Evolutionary conservation across 30 jellyfish, hydroid and myxozoan species (phyloP).

Genomic region (Hydra vulgaris): DNA sequence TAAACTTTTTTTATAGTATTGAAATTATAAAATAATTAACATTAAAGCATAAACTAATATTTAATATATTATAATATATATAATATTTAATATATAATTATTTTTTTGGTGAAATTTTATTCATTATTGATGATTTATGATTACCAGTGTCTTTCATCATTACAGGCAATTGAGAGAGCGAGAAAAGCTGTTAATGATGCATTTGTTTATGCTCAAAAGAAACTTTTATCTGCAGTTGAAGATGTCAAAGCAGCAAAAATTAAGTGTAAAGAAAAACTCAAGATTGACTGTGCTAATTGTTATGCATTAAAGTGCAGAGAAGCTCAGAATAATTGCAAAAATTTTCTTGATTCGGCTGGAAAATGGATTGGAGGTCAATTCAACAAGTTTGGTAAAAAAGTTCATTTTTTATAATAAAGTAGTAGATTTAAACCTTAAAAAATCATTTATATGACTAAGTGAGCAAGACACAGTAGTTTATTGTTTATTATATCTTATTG

Average conservation of each 20-base stretch:
- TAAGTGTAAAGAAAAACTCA: slow-evolving; percentile 77
- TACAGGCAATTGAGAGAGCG: slow-evolving; percentile 88
- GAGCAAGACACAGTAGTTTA: no score
- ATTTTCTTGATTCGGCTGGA: slow-evolving; percentile 94
- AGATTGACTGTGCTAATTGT: slow-evolving; percentile 70
- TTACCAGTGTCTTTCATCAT: background rate
- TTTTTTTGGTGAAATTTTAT: no score
- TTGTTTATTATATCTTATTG: no score
- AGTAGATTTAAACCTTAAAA: no score
- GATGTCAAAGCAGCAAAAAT: slow-evolving; percentile 81
- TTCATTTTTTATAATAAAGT: no score
- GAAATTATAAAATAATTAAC: no score
- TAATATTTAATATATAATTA: no score
- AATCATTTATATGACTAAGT: no score
- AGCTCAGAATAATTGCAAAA: slow-evolving; percentile 96
- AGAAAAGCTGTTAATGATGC: slow-evolving; percentile 86
- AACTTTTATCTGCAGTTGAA: slow-evolving; percentile 76
- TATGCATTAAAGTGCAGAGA: slow-evolving; percentile 76
- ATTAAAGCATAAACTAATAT: no score
- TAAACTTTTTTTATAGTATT: no score
- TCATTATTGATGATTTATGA: no score
- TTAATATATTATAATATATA: no score
- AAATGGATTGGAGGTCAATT: slow-evolving; percentile 98
- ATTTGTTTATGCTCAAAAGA: slow-evolving; percentile 81
- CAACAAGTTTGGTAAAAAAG: slow-evolving; percentile 87